Evolutionary conservation across 1,140 invertebrate genomes (phyloP).

Genomic region (Archivesica marissinica): DNA sequence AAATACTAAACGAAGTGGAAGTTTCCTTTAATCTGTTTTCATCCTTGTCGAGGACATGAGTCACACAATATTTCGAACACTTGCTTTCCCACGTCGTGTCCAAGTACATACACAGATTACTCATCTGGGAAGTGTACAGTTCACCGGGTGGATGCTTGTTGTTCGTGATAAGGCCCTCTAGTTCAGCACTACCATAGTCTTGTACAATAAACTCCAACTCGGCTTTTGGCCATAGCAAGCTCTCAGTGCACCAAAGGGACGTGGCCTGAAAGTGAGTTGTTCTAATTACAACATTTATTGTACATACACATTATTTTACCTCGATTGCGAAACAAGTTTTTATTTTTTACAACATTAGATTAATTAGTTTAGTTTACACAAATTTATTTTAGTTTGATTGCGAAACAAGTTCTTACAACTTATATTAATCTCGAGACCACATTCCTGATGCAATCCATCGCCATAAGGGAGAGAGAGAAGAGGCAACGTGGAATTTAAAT

Average conservation of each 20-base stretch:
- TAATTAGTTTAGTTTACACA: background rate
- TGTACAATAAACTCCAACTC: slow-evolving; percentile 32
- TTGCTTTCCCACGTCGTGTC: slow-evolving; percentile 15
- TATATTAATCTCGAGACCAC: too few relatives aligned
- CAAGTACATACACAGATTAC: slow-evolving; percentile 18
- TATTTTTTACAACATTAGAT: too few relatives aligned
- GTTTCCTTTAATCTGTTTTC: slow-evolving; percentile 28
- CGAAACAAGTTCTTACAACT: background rate
- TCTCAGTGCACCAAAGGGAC: background rate
- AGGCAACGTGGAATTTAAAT: too few relatives aligned
- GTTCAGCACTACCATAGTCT: slow-evolving; percentile 34
- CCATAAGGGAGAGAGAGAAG: too few relatives aligned
- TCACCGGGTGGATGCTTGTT: slow-evolving; percentile 6
- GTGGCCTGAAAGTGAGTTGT: background rate
- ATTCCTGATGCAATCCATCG: too few relatives aligned
- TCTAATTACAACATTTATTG: too few relatives aligned
- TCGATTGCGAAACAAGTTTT: too few relatives aligned
- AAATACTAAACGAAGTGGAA: slow-evolving; percentile 28
- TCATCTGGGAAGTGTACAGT: slow-evolving; percentile 32
- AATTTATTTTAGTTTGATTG: background rate
- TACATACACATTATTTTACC: too few relatives aligned
- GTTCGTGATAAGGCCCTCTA: slow-evolving; percentile 22
- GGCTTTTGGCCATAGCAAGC: slow-evolving; percentile 31
- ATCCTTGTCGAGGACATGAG: slow-evolving; percentile 27
- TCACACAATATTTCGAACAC: slow-evolving; percentile 9